Evolutionary conservation across 92 coral and sea anemone genomes (phyloP).

Genomic region (Montipora capitata): DNA sequence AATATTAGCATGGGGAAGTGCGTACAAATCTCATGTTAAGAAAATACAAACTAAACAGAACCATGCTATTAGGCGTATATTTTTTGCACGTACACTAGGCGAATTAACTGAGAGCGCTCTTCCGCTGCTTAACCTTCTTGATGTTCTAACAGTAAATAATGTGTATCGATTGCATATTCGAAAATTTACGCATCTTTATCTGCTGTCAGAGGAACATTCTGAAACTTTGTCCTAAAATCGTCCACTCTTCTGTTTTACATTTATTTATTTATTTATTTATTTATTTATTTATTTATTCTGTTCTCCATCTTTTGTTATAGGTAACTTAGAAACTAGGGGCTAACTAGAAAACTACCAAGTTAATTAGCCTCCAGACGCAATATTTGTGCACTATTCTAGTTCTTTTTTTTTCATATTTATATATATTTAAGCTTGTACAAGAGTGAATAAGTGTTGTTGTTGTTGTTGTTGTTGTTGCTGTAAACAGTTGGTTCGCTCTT

Average conservation of each 20-base stretch:
- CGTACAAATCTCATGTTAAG: slow-evolving; percentile 41
- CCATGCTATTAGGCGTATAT: slow-evolving; percentile 55
- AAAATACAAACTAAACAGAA: slow-evolving; percentile 77
- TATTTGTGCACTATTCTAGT: no score
- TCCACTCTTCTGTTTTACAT: slow-evolving; percentile 16
- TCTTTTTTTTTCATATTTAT: no score
- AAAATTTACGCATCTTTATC: no score
- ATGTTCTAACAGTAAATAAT: no score
- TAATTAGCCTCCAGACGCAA: no score
- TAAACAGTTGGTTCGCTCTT: no score
- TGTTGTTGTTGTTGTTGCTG: no score
- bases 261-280: not conserved
- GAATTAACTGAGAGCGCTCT: not conserved
- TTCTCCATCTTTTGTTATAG: not conserved
- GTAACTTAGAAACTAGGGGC: not conserved
- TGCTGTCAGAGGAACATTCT: not conserved
- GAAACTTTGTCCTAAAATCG: slow-evolving; percentile 1
- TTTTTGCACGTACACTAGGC: slow-evolving; percentile 1
- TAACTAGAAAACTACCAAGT: not conserved
- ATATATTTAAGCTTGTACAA: no score
- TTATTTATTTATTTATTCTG: not conserved
- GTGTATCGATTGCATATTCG: no score
- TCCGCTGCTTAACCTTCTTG: not conserved
- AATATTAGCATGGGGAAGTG: slow-evolving; percentile 69
- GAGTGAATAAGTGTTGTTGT: no score